Evolutionary conservation across 2,113 vertebrate species (phyloP).

Genomic region (Callopanchax toddi): DNA sequence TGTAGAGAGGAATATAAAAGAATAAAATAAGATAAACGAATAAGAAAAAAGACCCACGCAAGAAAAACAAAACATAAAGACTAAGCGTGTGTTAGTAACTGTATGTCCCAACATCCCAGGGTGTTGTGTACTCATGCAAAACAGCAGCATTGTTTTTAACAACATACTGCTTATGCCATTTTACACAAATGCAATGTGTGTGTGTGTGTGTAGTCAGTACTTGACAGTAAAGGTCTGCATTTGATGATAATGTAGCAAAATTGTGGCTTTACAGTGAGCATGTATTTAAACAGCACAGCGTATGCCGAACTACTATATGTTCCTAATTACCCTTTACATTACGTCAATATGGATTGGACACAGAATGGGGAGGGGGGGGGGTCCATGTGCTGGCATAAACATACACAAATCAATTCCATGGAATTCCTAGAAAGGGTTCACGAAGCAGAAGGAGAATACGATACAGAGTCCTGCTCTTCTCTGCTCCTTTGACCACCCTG

Average conservation of each 20-base stretch:
- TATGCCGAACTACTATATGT: neutral
- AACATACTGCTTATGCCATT: too few relatives aligned
- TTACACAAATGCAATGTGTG: too few relatives aligned
- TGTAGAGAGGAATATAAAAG: too few relatives aligned
- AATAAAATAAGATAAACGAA: too few relatives aligned
- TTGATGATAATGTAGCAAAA: neutral
- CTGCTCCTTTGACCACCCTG: constrained; percentile 3
- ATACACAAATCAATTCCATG: constrained; percentile 18
- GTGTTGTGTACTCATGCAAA: too few relatives aligned
- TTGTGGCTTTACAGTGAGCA: neutral
- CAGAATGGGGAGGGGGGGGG: neutral
- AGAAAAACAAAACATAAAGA: too few relatives aligned
- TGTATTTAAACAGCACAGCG: neutral
- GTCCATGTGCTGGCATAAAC: constrained; percentile 17
- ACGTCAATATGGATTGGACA: neutral
- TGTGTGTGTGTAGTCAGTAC: neutral
- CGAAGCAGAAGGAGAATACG: neutral
- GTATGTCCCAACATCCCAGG: too few relatives aligned
- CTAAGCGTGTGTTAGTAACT: too few relatives aligned
- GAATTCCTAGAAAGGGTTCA: constrained; percentile 8
- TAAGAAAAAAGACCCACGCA: too few relatives aligned
- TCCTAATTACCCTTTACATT: neutral
- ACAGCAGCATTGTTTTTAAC: too few relatives aligned
- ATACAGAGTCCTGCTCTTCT: neutral
- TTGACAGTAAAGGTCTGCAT: neutral